Conservation (phyloP, 2,888 invertebrate genomes). For the Zhuqinia jingwanae region DNA sequence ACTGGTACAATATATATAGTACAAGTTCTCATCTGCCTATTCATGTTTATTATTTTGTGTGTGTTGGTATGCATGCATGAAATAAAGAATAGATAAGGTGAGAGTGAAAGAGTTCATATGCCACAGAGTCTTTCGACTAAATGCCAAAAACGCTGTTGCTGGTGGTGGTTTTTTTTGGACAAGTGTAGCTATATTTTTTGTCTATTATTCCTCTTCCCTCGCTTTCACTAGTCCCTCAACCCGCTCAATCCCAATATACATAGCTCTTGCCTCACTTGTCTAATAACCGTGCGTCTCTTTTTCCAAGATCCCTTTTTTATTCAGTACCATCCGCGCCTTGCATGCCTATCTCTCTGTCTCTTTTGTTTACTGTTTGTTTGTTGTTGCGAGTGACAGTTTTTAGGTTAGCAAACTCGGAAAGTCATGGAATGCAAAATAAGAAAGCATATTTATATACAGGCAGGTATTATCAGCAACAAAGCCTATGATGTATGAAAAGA, state of each 20-base stretch:
- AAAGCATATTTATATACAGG: too few species aligned
- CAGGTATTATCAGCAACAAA: conserved; percentile 27
- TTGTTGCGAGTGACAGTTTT: conserved; percentile 55
- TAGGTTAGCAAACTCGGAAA: conserved; percentile 60
- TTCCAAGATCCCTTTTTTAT: conserved; percentile 33
- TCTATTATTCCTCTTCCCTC: too few species aligned
- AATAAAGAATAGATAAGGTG: not conserved
- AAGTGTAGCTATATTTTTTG: too few species aligned
- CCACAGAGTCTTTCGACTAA: not conserved
- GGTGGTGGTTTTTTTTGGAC: too few species aligned
- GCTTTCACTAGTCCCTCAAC: not conserved
- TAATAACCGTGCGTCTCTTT: not conserved
- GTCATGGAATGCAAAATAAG: conserved; percentile 29
- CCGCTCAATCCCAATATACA: not conserved
- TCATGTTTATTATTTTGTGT: too few species aligned
- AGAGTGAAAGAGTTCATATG: conserved; percentile 1
- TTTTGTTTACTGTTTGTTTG: conserved; percentile 24
- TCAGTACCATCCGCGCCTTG: too few species aligned
- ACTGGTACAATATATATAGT: too few species aligned
- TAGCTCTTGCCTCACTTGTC: not conserved
- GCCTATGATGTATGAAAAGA: too few species aligned
- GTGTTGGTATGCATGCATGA: not conserved
- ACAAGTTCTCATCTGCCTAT: too few species aligned
- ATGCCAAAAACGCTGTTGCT: too few species aligned
- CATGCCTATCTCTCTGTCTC: conserved; percentile 25